These are phyloP conservation scores for Muntiacus reevesi DNA, from an alignment of 2,113 vertebrate genomes.

Conservation along the genomic window DNA sequence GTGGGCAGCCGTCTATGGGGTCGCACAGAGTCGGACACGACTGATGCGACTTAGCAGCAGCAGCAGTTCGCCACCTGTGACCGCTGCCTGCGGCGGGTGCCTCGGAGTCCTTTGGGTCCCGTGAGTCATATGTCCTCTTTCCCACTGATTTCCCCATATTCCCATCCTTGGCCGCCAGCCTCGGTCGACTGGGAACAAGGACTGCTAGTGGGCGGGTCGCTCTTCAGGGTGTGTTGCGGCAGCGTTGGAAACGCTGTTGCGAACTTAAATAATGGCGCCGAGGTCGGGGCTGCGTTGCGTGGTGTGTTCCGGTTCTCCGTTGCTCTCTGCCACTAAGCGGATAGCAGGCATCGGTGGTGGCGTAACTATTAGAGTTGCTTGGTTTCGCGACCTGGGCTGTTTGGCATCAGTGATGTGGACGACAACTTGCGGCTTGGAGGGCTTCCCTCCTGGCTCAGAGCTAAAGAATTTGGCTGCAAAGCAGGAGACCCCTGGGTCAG, in stretches of 20 bases:
- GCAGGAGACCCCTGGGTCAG: no score
- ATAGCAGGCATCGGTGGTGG: no score
- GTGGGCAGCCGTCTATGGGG: no score
- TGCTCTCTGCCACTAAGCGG: rapidly evolving
- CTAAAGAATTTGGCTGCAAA: no score
- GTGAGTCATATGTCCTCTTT: rapidly evolving
- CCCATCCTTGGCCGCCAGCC: rapidly evolving
- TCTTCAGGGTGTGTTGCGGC: neutral
- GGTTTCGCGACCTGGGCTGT: neutral
- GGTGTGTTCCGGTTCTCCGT: no score
- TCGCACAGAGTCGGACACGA: no score
- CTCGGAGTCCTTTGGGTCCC: rapidly evolving
- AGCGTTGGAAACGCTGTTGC: neutral
- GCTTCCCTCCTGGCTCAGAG: no score
- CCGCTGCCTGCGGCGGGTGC: neutral
- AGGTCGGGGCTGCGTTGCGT: rapidly evolving
- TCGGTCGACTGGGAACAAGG: neutral
- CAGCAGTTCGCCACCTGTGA: no score
- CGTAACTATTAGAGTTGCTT: neutral
- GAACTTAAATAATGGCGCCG: neutral
- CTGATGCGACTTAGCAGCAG: no score
- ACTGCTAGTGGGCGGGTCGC: neutral
- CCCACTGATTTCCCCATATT: rapidly evolving
- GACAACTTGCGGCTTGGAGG: rapidly evolving
- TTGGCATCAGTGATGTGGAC: neutral